A percentile compares a stretch with the other conserved stretches of the same genome.
Conservation (phyloP, 2,888 invertebrate species). For the Mellilla xanthometata region DNA sequence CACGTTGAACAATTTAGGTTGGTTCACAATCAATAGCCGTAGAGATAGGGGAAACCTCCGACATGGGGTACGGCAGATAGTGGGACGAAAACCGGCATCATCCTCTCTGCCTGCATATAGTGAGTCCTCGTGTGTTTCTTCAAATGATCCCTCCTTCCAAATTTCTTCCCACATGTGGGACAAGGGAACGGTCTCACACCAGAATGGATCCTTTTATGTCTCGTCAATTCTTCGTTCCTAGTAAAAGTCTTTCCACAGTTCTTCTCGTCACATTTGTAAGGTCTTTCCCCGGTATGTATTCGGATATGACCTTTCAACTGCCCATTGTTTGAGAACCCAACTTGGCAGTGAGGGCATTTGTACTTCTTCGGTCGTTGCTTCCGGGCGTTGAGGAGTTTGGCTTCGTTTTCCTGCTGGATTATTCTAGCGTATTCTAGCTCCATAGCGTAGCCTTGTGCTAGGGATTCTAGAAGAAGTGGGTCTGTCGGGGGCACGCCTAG, state of each 20-base stretch:
- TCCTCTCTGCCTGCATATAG: constrained; percentile 82
- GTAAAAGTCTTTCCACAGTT: constrained; percentile 95
- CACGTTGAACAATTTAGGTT: too few relatives aligned
- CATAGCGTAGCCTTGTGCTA: constrained; percentile 83
- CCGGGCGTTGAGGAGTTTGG: constrained; percentile 85
- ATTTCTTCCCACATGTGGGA: constrained; percentile 93
- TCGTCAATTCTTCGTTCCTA: constrained; percentile 94
- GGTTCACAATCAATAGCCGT: constrained; percentile 80
- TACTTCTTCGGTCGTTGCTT: constrained; percentile 95
- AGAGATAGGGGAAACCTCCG: constrained; percentile 74
- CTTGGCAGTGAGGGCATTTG: constrained; percentile 94
- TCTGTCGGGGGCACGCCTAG: constrained; percentile 73
- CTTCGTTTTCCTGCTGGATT: constrained; percentile 87
- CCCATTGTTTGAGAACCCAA: constrained; percentile 96
- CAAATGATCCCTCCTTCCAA: constrained; percentile 96
- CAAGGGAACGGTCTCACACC: constrained; percentile 94
- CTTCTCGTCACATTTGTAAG: constrained; percentile 92
- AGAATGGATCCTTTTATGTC: constrained; percentile 95
- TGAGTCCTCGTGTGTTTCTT: constrained; percentile 97
- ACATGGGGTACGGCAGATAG: constrained; percentile 77
- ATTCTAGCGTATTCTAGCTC: constrained; percentile 88
- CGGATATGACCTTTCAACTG: constrained; percentile 95
- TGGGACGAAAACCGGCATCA: constrained; percentile 84
- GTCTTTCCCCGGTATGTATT: constrained; percentile 95
- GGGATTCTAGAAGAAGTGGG: constrained; percentile 71